phyloP scores from a whole-genome alignment of 1,140 invertebrate species.

The Paracyclopina nana region DNA sequence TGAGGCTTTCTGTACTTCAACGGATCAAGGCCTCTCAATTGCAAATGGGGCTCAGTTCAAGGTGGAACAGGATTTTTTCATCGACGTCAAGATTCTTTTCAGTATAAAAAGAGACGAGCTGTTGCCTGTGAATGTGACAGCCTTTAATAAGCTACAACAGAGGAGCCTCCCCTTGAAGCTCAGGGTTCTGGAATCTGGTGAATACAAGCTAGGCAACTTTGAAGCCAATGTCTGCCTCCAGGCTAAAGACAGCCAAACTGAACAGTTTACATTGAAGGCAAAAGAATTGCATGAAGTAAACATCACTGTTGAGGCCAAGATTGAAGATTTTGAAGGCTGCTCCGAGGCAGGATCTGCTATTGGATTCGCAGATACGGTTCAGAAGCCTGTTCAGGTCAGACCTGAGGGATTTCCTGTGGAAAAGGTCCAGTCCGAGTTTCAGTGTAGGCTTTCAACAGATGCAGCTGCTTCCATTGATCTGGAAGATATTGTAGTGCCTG shows the following conservation, averaged over 20 bases:
- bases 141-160: constrained; percentile 51
- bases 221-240: constrained; percentile 26
- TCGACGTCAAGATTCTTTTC: constrained; percentile 44
- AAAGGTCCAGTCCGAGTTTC: constrained; percentile 33
- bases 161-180: constrained; percentile 37
- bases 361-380: constrained; percentile 33
- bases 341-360: constrained; percentile 26
- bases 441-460: constrained; percentile 26
- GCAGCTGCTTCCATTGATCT: background rate
- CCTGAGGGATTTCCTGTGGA: constrained; percentile 39
- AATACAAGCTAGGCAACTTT: constrained; percentile 10
- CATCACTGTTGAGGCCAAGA: constrained; percentile 34
- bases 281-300: constrained; percentile 35
- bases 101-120: constrained; percentile 46
- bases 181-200: constrained; percentile 12
- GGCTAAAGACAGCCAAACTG: constrained; percentile 27
- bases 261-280: constrained; percentile 32
- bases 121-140: constrained; percentile 40
- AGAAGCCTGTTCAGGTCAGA: constrained; percentile 36
- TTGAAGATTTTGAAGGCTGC: constrained; percentile 29
- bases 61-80: constrained; percentile 50
- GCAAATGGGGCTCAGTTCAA: constrained; percentile 33
- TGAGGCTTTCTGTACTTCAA: constrained; percentile 43
- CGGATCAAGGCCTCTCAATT: constrained; percentile 40
- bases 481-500: constrained; percentile 17